Base-by-base conservation (phyloP, 1,140 invertebrate species). In the Drosophila hydei region DNA sequence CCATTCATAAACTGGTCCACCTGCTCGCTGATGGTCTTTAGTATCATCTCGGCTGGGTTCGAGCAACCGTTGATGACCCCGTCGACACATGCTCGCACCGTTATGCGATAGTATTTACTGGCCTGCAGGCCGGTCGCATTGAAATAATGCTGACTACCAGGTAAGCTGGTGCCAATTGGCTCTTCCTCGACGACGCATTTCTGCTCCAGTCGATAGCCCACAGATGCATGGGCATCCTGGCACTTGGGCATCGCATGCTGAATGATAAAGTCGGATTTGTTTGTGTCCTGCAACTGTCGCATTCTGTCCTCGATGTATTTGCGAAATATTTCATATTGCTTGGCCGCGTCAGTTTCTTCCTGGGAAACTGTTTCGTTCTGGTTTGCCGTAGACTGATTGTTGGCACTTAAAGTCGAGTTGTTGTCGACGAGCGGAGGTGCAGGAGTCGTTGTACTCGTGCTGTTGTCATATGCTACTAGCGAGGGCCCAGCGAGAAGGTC, bases 31-130 rank as follows among this genome's bases (percentile, higher is more conserved):
- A 68, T 72, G 30, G 83, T 88, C 51, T 56, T 62, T 4, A 78
- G 9, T 1, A 71, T 11, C 6, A 77, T 48, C 6, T 69, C 75
- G 0, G 69, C 14, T 0, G 83, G 83, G 4, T 63, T 68, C 5
- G 89, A 89, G 21, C 90, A 91, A 0, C 79, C 87, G 42, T 91
- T 91, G 30, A 72, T 19, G 42, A 91, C 55, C 19, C 59, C 72
- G 0, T 74, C 64, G 0, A 76, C 85, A 63, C 90, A 91, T 2
- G 90, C 90, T 0, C 77, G 61, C 0, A 91, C 58, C 14, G 70
- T 64, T 1, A 91, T 65, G 3, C 72, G 75, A 70, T 91, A 91
- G 7, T 30, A 64, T 40, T 59, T 50, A 11, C 75, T 19, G 16
- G 70, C 58, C n/a, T 71, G 7, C 16, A 91, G 33, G 2, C 69